A percentile compares a stretch with the other conserved stretches of the same genome.
Conservation (phyloP, 1,140 invertebrate genomes). For the Manduca sexta region DNA sequence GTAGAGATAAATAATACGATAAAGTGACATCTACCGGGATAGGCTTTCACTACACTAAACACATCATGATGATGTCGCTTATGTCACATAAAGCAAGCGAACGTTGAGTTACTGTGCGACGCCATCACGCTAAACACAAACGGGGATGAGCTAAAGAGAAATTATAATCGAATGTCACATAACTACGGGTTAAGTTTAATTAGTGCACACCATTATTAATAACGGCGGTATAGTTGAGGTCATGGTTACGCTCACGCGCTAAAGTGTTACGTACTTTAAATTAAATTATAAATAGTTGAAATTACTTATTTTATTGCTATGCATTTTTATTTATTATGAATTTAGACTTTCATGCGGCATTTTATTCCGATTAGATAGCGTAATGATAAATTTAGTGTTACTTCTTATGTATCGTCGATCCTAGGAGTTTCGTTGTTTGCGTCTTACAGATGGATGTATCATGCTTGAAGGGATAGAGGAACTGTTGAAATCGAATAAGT, state of each 20-base stretch:
- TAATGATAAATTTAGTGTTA: too few relatives aligned
- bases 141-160: constrained; percentile 38
- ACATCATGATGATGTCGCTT: neutral
- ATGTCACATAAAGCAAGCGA: constrained; percentile 8
- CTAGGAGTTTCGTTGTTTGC: too few relatives aligned
- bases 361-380: too few relatives aligned
- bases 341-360: too few relatives aligned
- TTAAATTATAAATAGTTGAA: too few relatives aligned
- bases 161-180: constrained; percentile 39
- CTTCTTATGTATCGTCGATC: too few relatives aligned
- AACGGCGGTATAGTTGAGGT: constrained; percentile 2
- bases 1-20: neutral
- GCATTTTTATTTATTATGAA: too few relatives aligned
- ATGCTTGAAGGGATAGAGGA: too few relatives aligned
- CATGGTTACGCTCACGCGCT: neutral
- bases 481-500: too few relatives aligned
- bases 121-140: constrained; percentile 32
- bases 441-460: too few relatives aligned
- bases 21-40: neutral
- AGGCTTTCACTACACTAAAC: neutral
- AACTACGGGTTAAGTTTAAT: constrained; percentile 52
- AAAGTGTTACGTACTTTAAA: neutral
- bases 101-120: constrained; percentile 25
- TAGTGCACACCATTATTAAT: constrained; percentile 38
- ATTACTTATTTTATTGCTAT: too few relatives aligned